Conservation (phyloP, 1,140 invertebrate genomes). For the Glomeris maerens region DNA sequence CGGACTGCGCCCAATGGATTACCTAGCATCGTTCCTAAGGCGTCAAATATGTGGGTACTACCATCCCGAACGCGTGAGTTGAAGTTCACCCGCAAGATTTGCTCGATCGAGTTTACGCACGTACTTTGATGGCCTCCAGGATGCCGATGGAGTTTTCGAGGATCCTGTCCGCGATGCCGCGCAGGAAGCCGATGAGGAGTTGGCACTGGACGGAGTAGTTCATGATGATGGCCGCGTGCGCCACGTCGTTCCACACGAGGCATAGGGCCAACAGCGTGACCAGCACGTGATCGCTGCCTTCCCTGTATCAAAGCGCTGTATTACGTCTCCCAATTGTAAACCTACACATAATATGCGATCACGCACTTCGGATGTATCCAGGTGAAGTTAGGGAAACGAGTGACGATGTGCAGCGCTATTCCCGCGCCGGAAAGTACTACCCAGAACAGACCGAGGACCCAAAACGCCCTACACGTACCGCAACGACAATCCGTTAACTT, state of each 20-base stretch:
- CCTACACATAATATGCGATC: background rate
- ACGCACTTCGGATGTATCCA: background rate
- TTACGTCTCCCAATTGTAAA: no score
- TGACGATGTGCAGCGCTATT: background rate
- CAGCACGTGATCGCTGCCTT: background rate
- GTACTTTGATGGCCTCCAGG: conserved; percentile 7
- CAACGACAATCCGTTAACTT: background rate
- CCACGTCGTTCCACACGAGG: conserved; percentile 1
- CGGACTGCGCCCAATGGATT: no score
- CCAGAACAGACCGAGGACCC: background rate
- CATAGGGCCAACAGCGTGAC: background rate
- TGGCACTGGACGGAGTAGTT: conserved; percentile 9
- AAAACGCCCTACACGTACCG: background rate
- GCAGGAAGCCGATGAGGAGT: background rate
- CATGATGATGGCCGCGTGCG: background rate
- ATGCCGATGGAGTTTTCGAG: background rate
- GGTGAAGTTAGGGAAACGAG: background rate
- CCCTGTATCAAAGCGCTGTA: background rate
- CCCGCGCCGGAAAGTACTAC: background rate
- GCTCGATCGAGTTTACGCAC: no score
- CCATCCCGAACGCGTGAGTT: no score
- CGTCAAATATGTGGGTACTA: no score
- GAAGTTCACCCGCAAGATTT: background rate
- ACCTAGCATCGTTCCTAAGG: no score
- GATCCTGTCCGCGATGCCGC: background rate